Evolutionary conservation across 2,888 invertebrate species (phyloP), one percentile per base, ranked within the genome.

Genomic region (Drosophila meridionalis): DNA sequence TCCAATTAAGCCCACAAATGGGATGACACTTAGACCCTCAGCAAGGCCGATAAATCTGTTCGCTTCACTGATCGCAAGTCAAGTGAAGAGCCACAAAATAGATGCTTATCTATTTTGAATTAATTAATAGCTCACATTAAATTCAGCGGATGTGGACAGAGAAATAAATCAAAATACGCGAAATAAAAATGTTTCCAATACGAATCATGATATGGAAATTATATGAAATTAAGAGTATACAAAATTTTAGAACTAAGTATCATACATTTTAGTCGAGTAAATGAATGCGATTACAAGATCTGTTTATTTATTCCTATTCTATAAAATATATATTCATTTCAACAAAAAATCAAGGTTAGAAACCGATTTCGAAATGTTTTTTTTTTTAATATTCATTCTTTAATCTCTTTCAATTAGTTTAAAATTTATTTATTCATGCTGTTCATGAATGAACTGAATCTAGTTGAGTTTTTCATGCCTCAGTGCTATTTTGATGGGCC

Each of bases 1-100:
- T 28, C 28, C 6, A 32, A 47, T 47, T 6, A 52, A 57, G 61
- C 28, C 32, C 50, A 42, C 36, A 52, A 67, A 67, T 50, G 32
- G 26, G 43, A 28, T 68, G 68, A 56, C 73, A 63, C 61, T 34
- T 57, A 52, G 42, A 11, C 32, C 34, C 26, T n/a, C 42, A 20
- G 6, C 42, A 56, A 56, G 56, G 60, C 45, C 65, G 71, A 82
- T 78, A 76, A 73, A 53, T 72, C 61, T 69, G 61, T 50, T 68
- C 63, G n/a, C 69, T 28, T 36, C 43, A 12, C 53, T 36, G 64
- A 66, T 68, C 74, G 52, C 68, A 57, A 42, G 30, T 70, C 72
- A 65, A 68, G 76, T 57, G 56, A 45, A 34, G 20, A 34, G 14
- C 4, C 34, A 8, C n/a, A 48, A 52, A 58, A 42, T 36, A 40